A percentile compares a stretch with the other conserved stretches of the same genome.
Conservation (phyloP, 2,113 vertebrate species). For the Microcebus tavaratra region DNA sequence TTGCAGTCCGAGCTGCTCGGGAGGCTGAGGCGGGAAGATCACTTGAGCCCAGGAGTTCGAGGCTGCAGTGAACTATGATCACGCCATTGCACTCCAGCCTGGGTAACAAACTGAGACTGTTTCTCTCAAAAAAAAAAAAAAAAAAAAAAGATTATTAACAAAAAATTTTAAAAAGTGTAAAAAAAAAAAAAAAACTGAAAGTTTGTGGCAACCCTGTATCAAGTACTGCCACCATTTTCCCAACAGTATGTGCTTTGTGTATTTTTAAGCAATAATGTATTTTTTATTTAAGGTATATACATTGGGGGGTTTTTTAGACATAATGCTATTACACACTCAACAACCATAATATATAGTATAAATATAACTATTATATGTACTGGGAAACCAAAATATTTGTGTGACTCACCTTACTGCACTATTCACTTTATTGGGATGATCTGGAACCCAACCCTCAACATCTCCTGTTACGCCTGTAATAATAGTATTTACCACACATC, state of each 20-base stretch:
- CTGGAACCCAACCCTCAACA: not conserved
- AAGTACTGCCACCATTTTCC: not conserved
- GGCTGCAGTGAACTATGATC: no score
- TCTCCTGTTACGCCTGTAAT: not conserved
- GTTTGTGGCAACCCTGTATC: not conserved
- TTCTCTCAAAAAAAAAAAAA: no score
- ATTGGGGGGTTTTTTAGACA: not conserved
- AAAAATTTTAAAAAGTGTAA: no score
- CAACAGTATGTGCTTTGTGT: not conserved
- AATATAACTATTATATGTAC: not conserved
- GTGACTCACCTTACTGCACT: not conserved
- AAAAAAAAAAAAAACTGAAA: not conserved
- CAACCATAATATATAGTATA: not conserved
- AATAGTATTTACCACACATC: not conserved
- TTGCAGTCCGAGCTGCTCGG: no score
- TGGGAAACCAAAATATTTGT: not conserved
- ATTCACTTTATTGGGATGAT: not conserved
- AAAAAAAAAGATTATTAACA: no score
- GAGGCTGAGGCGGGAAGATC: no score
- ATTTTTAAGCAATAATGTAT: not conserved
- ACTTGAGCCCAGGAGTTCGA: no score
- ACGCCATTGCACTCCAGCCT: no score
- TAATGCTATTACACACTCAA: not conserved
- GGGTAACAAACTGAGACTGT: no score
- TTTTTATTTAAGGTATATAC: not conserved